Conservation (phyloP, 2,113 vertebrate species). For the Poeciliopsis retropinna region DNA sequence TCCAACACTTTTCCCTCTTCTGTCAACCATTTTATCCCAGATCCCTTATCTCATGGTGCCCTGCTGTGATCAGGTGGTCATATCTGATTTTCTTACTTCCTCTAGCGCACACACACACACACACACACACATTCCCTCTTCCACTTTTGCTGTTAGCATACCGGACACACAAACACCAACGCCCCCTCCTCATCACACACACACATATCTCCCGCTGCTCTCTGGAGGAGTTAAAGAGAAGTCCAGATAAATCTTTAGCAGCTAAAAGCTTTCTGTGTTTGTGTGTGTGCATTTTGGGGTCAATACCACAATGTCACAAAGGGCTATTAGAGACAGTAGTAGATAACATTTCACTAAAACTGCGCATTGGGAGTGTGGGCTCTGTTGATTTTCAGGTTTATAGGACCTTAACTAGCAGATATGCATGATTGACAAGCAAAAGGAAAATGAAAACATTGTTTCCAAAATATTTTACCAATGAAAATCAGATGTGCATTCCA, state of each 20-base stretch:
- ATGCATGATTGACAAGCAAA: too few species aligned
- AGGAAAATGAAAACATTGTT: too few species aligned
- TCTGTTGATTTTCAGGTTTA: neutral
- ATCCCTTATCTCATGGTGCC: slow-evolving; percentile 39
- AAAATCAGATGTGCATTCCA: too few species aligned
- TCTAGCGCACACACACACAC: slow-evolving; percentile 15
- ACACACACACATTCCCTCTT: slow-evolving; percentile 4
- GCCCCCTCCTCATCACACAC: too few species aligned
- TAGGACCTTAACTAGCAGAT: too few species aligned
- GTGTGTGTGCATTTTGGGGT: neutral
- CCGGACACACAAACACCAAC: slow-evolving; percentile 30
- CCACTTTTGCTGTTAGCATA: slow-evolving; percentile 22
- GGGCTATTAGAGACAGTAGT: neutral
- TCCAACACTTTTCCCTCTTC: neutral
- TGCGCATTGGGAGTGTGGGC: neutral
- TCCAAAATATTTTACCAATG: too few species aligned
- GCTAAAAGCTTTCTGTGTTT: slow-evolving; percentile 32
- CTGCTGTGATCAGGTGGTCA: slow-evolving; percentile 39
- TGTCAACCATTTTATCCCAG: neutral
- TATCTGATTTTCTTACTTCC: slow-evolving; percentile 60
- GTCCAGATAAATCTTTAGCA: slow-evolving; percentile 54
- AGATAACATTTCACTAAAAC: neutral
- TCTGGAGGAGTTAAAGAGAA: slow-evolving; percentile 53
- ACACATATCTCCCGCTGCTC: slow-evolving; percentile 34
- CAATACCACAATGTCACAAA: neutral